Evolutionary conservation across 53 echinoderm and acorn worm genomes (phyloP), one percentile per base, ranked within the genome.

Genomic region (Astropecten irregularis): DNA sequence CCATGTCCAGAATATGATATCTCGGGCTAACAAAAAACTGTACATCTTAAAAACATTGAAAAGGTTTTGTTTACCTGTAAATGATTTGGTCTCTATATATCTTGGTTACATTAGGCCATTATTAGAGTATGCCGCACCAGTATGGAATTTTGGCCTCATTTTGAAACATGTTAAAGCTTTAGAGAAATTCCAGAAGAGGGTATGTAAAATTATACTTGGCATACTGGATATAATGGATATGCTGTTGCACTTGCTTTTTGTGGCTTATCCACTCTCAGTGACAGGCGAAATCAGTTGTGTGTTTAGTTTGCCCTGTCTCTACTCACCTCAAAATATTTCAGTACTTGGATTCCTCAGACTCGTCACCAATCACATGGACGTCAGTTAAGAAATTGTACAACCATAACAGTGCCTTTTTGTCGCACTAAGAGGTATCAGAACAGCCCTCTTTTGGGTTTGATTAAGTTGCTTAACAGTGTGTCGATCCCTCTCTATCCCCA

Each of bases 91-190:
- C 8, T 35, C 48, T 35, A 68, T 83, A 16, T 83, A 52, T 38
- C 21, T 53, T 23, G 53, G 53, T 47, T 83, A 53, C 14, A 40
- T 66, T 2, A 49, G 82, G 9, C 82, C 82, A 4, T 2, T 82
- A 1, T 20, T 82, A 11, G 82, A 83, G 53, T 68, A n/a, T n/a
- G n/a, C n/a, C n/a, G n/a, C n/a, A n/a, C n/a, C n/a, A 49, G 83
- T 83, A 33, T 83, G 83, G 83, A 66, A 83, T 81, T 44, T 52
- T 8, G 16, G 73, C n/a, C n/a, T n/a, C n/a, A n/a, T n/a, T n/a
- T n/a, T n/a, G n/a, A n/a, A n/a, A n/a, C n/a, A 49, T 49, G 49
- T 13, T 16, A 49, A 16, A 49, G 10, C 16, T 49, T 49, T 13
- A 49, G 10, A 49, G 10, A 16, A 49, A 13, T 13, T 16, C 10